A percentile compares a stretch with the other conserved stretches of the same genome.
These are phyloP conservation scores for Aspidoscelis tigris DNA, from an alignment of 2,113 vertebrate species.

Conservation along the genomic window DNA sequence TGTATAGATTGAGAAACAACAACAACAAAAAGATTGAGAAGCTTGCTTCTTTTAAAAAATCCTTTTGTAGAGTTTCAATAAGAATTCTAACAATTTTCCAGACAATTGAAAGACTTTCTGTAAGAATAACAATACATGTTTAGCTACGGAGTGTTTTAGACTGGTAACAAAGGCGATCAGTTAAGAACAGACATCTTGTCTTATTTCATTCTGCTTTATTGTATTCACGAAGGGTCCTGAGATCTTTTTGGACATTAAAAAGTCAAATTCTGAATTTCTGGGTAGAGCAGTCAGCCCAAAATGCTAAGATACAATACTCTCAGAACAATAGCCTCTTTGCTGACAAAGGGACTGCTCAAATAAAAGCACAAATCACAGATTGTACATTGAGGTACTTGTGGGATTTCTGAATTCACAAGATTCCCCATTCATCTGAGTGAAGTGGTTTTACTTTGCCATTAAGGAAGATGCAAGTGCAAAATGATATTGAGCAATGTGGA, in stretches of 20 bases:
- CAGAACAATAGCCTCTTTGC: not conserved
- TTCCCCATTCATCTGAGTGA: not conserved
- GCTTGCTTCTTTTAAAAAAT: constrained; percentile 44
- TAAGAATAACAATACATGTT: not conserved
- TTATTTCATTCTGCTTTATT: constrained; percentile 6
- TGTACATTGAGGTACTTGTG: not conserved
- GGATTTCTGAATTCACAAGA: not conserved
- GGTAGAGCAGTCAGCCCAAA: not conserved
- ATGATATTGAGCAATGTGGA: too few species aligned
- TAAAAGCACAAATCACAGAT: not conserved
- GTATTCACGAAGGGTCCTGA: not conserved
- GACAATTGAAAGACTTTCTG: not conserved
- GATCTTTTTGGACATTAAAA: not conserved
- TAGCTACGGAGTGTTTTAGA: constrained; percentile 1
- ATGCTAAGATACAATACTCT: not conserved
- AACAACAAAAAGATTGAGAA: constrained; percentile 36
- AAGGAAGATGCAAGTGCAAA: not conserved
- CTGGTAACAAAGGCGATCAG: not conserved
- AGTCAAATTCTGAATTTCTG: not conserved
- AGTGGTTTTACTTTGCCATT: not conserved
- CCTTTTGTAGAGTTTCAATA: constrained; percentile 55
- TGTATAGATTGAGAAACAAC: constrained; percentile 53
- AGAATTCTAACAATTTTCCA: not conserved
- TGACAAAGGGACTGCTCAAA: not conserved
- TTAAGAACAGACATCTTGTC: not conserved